Evolutionary conservation across 2,888 invertebrate genomes (phyloP).

Genomic region (Escarpia spicata): DNA sequence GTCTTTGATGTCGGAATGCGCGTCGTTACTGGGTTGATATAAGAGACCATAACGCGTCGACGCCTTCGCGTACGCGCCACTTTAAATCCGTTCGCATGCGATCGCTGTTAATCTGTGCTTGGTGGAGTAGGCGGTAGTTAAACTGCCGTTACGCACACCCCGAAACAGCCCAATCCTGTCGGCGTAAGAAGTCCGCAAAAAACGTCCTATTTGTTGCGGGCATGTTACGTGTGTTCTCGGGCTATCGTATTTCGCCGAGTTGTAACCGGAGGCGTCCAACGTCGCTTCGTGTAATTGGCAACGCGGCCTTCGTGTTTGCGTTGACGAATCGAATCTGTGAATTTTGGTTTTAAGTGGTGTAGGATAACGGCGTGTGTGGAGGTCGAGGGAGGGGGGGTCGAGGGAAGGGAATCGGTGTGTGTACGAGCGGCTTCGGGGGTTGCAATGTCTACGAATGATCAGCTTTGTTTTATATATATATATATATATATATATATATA

Average conservation of each 20-base stretch:
- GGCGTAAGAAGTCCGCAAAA: neutral
- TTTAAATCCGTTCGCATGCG: neutral
- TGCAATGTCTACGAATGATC: neutral
- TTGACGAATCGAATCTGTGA: neutral
- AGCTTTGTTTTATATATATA: no score
- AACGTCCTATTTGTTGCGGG: neutral
- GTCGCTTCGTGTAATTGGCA: neutral
- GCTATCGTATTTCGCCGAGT: neutral
- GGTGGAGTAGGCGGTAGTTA: neutral
- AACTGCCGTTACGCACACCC: neutral
- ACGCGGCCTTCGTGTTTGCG: neutral
- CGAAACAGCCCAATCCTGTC: neutral
- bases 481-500: no score
- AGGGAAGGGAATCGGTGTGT: neutral
- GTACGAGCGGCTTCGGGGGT: neutral
- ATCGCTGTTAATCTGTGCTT: neutral
- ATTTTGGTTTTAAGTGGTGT: slow-evolving; percentile 16
- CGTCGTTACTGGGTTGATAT: neutral
- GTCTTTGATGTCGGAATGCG: neutral
- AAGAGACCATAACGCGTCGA: neutral
- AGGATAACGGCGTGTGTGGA: neutral
- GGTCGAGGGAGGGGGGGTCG: neutral
- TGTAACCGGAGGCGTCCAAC: neutral
- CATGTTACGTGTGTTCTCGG: neutral
- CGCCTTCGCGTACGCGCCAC: neutral